A percentile compares a stretch with the other conserved stretches of the same genome.
These are phyloP conservation scores for Trachymyrmex septentrionalis DNA, from an alignment of 1,140 invertebrate genomes.

Conservation along the genomic window DNA sequence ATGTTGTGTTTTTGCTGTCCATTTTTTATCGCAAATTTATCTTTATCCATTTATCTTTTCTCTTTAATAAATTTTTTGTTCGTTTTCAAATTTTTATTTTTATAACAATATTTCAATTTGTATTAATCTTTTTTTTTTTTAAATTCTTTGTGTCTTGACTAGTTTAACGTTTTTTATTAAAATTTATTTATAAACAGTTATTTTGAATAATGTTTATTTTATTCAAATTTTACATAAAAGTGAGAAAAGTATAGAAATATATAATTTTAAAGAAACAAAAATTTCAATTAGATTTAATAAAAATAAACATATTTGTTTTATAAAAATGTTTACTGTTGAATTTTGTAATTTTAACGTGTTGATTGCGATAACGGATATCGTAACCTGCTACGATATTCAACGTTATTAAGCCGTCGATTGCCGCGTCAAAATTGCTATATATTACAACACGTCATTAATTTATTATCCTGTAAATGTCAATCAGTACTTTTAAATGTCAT, in stretches of 20 bases:
- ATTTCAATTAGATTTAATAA: neutral
- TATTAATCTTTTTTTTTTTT: neutral
- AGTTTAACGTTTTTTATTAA: neutral
- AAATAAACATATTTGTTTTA: conserved; percentile 18
- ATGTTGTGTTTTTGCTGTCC: neutral
- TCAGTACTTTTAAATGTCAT: conserved; percentile 27
- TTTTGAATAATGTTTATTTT: neutral
- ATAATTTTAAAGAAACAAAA: neutral
- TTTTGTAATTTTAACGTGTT: conserved; percentile 36
- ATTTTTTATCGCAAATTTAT: neutral
- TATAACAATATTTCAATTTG: neutral
- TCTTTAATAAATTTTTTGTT: neutral
- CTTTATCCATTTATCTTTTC: neutral
- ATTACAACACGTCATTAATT: conserved; percentile 52
- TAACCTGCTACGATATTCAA: conserved; percentile 54
- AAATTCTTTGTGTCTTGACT: neutral
- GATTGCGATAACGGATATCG: conserved; percentile 1
- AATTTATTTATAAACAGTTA: neutral
- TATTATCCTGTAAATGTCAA: conserved; percentile 50
- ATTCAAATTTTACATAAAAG: neutral
- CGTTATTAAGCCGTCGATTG: conserved; percentile 60
- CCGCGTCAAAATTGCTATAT: conserved; percentile 51
- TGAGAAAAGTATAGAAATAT: neutral
- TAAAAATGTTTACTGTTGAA: conserved; percentile 32
- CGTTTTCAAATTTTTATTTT: neutral